Base-by-base conservation (phyloP, 2,113 vertebrate species). In the Bos javanicus region DNA sequence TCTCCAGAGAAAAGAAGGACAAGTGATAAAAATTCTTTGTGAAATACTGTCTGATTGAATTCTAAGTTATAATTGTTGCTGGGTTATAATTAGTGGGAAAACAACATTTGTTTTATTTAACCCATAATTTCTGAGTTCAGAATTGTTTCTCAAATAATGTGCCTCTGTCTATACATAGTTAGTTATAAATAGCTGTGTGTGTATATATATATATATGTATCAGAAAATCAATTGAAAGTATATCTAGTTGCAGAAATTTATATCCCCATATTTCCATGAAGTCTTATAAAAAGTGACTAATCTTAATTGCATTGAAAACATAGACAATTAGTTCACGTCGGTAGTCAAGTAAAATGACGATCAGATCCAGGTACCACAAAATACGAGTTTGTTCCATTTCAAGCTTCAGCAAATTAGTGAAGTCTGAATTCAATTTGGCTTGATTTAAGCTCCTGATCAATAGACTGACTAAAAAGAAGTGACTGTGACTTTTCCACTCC, bases 361-460 rank as follows among this genome's bases (percentile, higher is more conserved):
- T 36, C 36, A 28, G 15, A 52, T 62, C 25, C 48, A 50, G 6
- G 23, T 90, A 43, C 82, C 48, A 88, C 23, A 16, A 84, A 85
- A 39, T 43, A 59, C 0, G 2, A 89, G 74, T 87, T 56, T 15
- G 11, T 60, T 92, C 43, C 43, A 87, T 84, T 90, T 87, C 48
- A 84, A 36, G 26, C n/a, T 84, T 97, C 76, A 92, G 59, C n/a
- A 97, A 96, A 93, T 82, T 93, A 92, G 54, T 85, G 46, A 67
- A 62, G 48, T 91, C 39, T 94, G 25, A 83, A 97, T 92, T 98
- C 59, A 94, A 15, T 88, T 88, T 90, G 54, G 48, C 56, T 94
- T 71, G 23, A 56, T 85, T 78, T 56, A 50, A 82, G 21, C 46
- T 43, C 59, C 19, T 85, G 74, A 76, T 97, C 93, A 54, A 93